Conservation (phyloP, 2,888 invertebrate genomes). For the Autographa gamma region DNA sequence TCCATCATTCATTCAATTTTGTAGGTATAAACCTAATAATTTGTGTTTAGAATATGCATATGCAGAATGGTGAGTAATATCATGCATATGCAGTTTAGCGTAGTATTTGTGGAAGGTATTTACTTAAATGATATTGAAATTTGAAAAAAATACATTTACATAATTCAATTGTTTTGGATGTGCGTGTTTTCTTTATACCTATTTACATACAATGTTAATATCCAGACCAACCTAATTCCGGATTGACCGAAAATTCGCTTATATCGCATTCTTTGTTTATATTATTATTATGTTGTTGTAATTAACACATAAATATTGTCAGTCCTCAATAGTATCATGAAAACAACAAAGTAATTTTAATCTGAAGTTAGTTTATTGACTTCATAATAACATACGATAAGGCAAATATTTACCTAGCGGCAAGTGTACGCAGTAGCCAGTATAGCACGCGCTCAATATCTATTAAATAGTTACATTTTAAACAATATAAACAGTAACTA, state of each 20-base stretch:
- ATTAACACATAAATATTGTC: background rate
- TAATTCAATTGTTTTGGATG: too few relatives aligned
- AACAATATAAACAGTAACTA: background rate
- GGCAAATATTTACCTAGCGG: slow-evolving; percentile 2
- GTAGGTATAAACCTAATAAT: too few relatives aligned
- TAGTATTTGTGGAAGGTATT: too few relatives aligned
- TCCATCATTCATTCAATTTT: too few relatives aligned
- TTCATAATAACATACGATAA: slow-evolving; percentile 3
- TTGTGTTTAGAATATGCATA: too few relatives aligned
- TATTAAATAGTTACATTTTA: background rate
- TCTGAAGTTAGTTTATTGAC: slow-evolving; percentile 1
- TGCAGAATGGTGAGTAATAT: too few relatives aligned
- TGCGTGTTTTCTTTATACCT: too few relatives aligned
- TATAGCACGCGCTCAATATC: slow-evolving; percentile 3
- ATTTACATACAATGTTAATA: too few relatives aligned
- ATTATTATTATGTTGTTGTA: background rate
- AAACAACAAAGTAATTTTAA: slow-evolving; percentile 1
- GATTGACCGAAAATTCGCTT: background rate
- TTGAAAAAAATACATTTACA: too few relatives aligned
- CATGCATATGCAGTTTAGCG: too few relatives aligned
- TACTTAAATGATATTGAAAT: too few relatives aligned
- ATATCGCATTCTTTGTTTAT: background rate
- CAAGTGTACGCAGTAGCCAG: background rate
- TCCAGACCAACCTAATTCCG: background rate
- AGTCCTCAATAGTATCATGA: background rate